phyloP scores from a whole-genome alignment of 2,888 invertebrate species.

The Leucophenga montana region DNA sequence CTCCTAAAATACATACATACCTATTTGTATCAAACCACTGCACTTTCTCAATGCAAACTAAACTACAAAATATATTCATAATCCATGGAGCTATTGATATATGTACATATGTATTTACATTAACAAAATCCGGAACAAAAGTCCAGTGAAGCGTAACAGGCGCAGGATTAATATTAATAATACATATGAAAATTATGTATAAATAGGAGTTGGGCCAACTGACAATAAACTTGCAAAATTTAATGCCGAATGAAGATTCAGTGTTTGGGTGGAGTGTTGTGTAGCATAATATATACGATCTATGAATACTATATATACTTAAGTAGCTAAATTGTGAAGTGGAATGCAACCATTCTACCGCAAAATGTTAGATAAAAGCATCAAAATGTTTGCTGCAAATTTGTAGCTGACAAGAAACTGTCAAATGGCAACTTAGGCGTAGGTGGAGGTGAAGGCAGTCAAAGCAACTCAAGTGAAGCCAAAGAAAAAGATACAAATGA shows the following conservation, averaged over 20 bases:
- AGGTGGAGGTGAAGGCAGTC: not conserved
- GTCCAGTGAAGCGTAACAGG: conserved; percentile 55
- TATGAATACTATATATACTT: conserved; percentile 19
- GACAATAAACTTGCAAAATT: not conserved
- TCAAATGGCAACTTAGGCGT: conserved; percentile 43
- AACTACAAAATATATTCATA: no score
- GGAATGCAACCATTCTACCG: conserved; percentile 58
- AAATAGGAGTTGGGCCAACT: not conserved
- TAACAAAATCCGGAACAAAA: conserved; percentile 58
- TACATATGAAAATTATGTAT: conserved; percentile 41
- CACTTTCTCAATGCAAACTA: no score
- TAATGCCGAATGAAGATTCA: conserved; percentile 2
- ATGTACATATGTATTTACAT: conserved; percentile 45
- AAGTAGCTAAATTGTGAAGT: conserved; percentile 21
- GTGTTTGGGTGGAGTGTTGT: conserved; percentile 21
- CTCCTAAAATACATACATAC: no score
- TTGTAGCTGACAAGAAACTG: conserved; percentile 59
- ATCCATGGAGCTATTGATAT: conserved; percentile 20
- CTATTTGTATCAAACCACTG: no score
- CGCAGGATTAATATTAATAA: conserved; percentile 52
- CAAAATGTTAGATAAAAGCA: conserved; percentile 59
- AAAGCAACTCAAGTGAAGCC: not conserved
- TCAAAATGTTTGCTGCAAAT: conserved; percentile 49
- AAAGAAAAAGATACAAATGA: conserved; percentile 55
- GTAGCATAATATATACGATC: conserved; percentile 8